phyloP scores from a whole-genome alignment of 2,797 vertebrate genomes.

The Steatocranus sp. region DNA sequence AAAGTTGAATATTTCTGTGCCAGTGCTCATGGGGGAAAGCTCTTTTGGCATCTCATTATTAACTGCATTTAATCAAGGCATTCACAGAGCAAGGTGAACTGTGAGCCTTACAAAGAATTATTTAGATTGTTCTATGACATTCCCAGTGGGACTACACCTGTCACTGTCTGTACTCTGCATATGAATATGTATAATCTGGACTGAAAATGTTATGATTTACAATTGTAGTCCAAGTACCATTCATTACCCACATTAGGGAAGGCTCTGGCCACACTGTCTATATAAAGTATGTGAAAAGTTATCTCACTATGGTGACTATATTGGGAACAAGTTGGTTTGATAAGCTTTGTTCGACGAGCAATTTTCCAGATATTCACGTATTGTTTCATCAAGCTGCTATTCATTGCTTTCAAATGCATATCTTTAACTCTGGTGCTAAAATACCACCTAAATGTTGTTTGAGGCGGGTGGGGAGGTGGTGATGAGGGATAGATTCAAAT shows the following conservation, averaged over 20 bases:
- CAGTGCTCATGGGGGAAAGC: conserved; percentile 4
- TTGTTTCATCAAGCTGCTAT: not conserved
- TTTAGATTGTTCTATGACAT: conserved; percentile 44
- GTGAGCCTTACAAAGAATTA: conserved; percentile 51
- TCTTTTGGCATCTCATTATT: conserved; percentile 56
- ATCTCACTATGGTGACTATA: not conserved
- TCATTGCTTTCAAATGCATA: not conserved
- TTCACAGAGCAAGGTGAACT: conserved; percentile 43
- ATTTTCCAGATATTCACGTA: not conserved
- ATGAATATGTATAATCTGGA: not conserved
- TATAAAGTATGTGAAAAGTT: not conserved
- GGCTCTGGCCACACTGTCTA: not conserved
- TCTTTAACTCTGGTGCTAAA: not conserved
- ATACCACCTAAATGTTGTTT: not conserved
- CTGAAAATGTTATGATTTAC: not conserved
- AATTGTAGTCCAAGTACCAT: not conserved
- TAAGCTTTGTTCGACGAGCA: not conserved
- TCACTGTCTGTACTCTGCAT: conserved; percentile 25
- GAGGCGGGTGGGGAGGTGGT: not conserved
- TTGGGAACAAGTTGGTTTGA: not conserved
- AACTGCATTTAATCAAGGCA: conserved; percentile 59
- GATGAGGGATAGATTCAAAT: not conserved
- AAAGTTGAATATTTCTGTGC: conserved; percentile 15
- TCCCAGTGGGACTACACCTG: conserved; percentile 36
- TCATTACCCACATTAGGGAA: not conserved